phyloP scores from a whole-genome alignment of 1,140 invertebrate genomes.

The Steinernema feltiae region DNA sequence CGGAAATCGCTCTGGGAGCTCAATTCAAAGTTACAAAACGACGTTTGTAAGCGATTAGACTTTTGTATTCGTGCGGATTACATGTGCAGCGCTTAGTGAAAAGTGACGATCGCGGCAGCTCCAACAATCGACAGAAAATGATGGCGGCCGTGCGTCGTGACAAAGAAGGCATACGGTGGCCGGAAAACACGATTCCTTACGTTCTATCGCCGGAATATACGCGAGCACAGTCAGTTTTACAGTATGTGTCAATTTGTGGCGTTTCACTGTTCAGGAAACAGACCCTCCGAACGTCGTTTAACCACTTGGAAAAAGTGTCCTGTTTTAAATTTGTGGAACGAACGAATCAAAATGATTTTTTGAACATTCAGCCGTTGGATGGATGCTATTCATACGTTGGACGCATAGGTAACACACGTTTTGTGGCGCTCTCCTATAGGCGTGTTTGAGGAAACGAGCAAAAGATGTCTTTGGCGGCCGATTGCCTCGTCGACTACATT shows the following conservation, averaged over 20 bases:
- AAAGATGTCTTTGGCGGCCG: constrained; percentile 25
- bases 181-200: not conserved
- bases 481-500: constrained; percentile 38
- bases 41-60: not conserved
- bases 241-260: not conserved
- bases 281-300: constrained; percentile 16
- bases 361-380: constrained; percentile 29
- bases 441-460: constrained; percentile 20
- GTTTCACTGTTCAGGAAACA: constrained; percentile 19
- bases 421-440: not conserved
- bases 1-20: not conserved
- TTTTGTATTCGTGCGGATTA: not conserved
- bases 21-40: not conserved
- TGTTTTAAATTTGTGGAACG: constrained; percentile 37
- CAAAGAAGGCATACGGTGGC: not conserved
- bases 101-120: not conserved
- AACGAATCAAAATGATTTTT: constrained; percentile 26
- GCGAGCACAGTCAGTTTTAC: not conserved
- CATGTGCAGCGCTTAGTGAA: not conserved
- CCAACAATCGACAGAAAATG: not conserved
- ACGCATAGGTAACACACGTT: constrained; percentile 15
- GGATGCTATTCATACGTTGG: constrained; percentile 38
- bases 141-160: not conserved
- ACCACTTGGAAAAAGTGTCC: constrained; percentile 21
- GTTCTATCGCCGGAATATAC: not conserved